Evolutionary conservation across 2,113 vertebrate genomes (phyloP).

Genomic region (Eonycteris spelaea): DNA sequence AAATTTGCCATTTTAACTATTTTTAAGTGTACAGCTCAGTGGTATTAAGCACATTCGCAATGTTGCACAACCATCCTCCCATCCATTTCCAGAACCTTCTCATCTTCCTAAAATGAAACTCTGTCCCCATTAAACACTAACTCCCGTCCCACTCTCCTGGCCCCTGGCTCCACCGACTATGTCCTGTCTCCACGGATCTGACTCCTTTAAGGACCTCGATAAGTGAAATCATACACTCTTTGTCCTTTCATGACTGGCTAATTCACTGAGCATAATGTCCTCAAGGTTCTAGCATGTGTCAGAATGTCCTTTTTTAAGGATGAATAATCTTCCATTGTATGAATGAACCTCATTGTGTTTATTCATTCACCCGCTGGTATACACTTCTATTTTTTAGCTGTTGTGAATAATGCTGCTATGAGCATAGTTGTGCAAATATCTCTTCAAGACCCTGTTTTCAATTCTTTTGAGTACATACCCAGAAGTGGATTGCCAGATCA

Average conservation of each 20-base stretch:
- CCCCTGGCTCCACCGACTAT: background rate
- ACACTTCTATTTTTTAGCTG: background rate
- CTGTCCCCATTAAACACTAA: background rate
- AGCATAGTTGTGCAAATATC: too few species aligned
- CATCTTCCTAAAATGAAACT: background rate
- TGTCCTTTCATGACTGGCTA: background rate
- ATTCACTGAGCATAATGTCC: background rate
- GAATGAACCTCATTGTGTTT: background rate
- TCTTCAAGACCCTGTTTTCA: background rate
- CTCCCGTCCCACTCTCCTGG: background rate
- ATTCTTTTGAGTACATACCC: background rate
- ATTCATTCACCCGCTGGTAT: rapidly evolving
- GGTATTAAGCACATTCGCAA: background rate
- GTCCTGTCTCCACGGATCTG: background rate
- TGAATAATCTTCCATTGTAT: background rate
- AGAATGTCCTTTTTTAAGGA: background rate
- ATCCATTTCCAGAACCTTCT: background rate
- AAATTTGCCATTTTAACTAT: background rate
- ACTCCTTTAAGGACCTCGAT: background rate
- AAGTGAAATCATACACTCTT: background rate
- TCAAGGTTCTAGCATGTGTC: too few species aligned
- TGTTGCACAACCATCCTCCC: background rate
- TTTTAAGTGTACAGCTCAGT: background rate
- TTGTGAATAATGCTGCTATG: background rate
- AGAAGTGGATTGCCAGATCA: background rate